Evolutionary conservation across 1,140 invertebrate species (phyloP).

Genomic region (Platyura marginata): DNA sequence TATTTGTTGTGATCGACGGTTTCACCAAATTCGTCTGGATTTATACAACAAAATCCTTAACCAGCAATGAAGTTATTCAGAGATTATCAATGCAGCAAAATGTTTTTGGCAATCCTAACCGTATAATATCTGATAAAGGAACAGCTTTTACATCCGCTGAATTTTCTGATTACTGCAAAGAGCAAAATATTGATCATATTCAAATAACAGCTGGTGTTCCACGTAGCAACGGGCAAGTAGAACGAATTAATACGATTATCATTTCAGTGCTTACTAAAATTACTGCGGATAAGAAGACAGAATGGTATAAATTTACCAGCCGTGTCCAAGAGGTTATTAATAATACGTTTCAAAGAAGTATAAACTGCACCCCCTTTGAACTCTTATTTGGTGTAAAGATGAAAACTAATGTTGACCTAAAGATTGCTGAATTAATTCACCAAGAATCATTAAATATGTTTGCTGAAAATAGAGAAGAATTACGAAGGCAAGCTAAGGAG

Average conservation of each 20-base stretch:
- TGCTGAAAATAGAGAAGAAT: constrained; percentile 10
- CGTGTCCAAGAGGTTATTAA: constrained; percentile 7
- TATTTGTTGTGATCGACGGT: not conserved
- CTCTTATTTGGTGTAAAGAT: not conserved
- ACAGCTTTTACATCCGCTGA: too few relatives aligned
- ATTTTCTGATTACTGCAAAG: constrained; percentile 6
- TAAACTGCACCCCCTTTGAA: not conserved
- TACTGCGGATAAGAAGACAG: constrained; percentile 4
- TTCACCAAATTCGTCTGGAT: constrained; percentile 9
- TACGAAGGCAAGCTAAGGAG: constrained; percentile 18
- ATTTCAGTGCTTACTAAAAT: constrained; percentile 11
- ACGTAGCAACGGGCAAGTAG: constrained; percentile 9
- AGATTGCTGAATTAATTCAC: not conserved
- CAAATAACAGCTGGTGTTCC: constrained; percentile 6
- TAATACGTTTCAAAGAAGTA: constrained; percentile 1
- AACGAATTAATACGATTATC: constrained; percentile 9
- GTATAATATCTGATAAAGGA: constrained; percentile 7
- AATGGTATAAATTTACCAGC: constrained; percentile 8
- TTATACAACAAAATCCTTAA: constrained; percentile 9
- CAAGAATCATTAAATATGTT: not conserved
- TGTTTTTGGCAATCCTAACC: constrained; percentile 5
- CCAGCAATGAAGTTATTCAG: constrained; percentile 5
- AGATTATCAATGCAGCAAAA: constrained; percentile 8
- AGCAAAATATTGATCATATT: constrained; percentile 7
- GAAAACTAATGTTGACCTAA: not conserved